Conservation (phyloP, 1,140 invertebrate genomes). For the Drosophila lowei region DNA sequence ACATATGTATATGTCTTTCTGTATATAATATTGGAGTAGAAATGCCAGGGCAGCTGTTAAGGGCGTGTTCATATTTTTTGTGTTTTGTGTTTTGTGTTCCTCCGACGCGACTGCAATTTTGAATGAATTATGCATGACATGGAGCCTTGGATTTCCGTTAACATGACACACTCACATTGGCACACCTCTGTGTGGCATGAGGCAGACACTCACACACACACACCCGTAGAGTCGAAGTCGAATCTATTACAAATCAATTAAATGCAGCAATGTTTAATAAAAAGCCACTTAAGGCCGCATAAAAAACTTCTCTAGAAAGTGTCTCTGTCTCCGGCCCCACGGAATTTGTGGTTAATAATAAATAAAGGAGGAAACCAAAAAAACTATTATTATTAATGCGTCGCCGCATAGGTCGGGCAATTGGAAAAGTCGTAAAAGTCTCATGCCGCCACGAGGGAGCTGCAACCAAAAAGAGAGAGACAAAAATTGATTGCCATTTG, state of each 20-base stretch:
- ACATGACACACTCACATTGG: conserved; percentile 55
- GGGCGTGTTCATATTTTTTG: conserved; percentile 40
- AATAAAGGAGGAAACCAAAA: conserved; percentile 29
- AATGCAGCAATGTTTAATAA: conserved; percentile 74
- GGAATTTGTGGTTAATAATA: conserved; percentile 55
- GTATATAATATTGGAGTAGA: conserved; percentile 11
- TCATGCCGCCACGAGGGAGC: conserved; percentile 21
- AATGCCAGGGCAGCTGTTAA: conserved; percentile 18
- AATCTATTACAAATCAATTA: conserved; percentile 81
- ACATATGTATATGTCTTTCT: conserved; percentile 1
- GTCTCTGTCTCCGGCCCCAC: conserved; percentile 27
- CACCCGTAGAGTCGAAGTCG: conserved; percentile 11
- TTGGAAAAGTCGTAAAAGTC: conserved; percentile 67
- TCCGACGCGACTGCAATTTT: conserved; percentile 49
- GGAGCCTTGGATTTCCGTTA: conserved; percentile 71
- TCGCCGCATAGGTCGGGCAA: conserved; percentile 45
- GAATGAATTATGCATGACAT: conserved; percentile 76
- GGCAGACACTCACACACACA: conserved; percentile 36
- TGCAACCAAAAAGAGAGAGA: conserved; percentile 25
- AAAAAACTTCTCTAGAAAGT: conserved; percentile 51
- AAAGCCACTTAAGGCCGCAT: conserved; percentile 67
- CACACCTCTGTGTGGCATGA: conserved; percentile 3
- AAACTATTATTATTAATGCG: conserved; percentile 62
- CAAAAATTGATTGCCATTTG: conserved; percentile 36
- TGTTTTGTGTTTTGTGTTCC: conserved; percentile 26